phyloP scores from a whole-genome alignment of 2,113 vertebrate genomes.

The Nerophis ophidion region DNA sequence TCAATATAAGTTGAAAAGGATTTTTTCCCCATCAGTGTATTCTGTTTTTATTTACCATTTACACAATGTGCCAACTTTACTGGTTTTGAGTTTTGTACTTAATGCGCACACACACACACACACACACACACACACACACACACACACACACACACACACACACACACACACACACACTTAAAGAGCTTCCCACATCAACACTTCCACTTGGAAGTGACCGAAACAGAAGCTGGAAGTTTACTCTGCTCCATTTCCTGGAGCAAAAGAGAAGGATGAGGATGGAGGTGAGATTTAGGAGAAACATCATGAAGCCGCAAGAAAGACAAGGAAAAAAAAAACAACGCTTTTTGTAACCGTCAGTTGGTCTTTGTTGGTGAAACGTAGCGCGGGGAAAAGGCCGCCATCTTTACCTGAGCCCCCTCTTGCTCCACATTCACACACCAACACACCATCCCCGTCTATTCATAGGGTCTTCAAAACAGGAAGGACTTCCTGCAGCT shows the following conservation, averaged over 20 bases:
- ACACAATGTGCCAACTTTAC: no score
- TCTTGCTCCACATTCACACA: conserved; percentile 3
- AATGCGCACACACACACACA: no score
- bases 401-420: background rate
- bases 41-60: no score
- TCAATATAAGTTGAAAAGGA: no score
- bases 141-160: background rate
- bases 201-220: conserved; percentile 67
- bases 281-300: conserved; percentile 41
- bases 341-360: background rate
- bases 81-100: no score
- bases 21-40: no score
- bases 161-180: conserved; percentile 29
- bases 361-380: background rate
- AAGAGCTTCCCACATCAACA: conserved; percentile 49
- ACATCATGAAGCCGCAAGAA: background rate
- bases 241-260: conserved; percentile 58
- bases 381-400: background rate
- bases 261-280: conserved; percentile 42
- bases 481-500: conserved; percentile 72
- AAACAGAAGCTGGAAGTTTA: conserved; percentile 75
- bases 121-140: no score
- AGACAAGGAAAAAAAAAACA: conserved; percentile 34
- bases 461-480: conserved; percentile 70
- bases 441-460: conserved; percentile 39